phyloP scores from a whole-genome alignment of 2,888 invertebrate species.

The Cryptus viduatorius region DNA sequence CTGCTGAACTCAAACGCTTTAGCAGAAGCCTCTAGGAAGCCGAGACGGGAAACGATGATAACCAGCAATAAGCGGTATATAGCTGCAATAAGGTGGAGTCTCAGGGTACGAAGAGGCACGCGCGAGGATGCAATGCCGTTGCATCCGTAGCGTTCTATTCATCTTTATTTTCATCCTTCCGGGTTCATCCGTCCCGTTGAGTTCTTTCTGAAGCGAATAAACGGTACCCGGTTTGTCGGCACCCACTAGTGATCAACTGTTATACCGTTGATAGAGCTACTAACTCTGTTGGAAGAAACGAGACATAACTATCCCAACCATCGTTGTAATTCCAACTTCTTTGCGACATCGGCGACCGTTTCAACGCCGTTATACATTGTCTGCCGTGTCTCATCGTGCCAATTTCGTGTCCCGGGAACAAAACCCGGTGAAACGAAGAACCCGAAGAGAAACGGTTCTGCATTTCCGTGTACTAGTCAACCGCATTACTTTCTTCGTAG shows the following conservation, averaged over 20 bases:
- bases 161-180: conserved; percentile 9
- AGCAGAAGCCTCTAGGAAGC: background rate
- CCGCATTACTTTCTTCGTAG: background rate
- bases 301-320: background rate
- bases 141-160: background rate
- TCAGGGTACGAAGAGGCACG: conserved; percentile 1
- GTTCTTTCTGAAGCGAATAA: background rate
- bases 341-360: background rate
- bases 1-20: background rate
- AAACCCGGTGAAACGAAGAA: background rate
- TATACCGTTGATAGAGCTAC: background rate
- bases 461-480: background rate
- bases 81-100: background rate
- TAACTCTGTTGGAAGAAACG: background rate
- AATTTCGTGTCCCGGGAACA: background rate
- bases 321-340: background rate
- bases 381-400: background rate
- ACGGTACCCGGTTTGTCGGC: background rate
- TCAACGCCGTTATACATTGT: conserved; percentile 17
- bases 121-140: conserved; percentile 13
- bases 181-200: conserved; percentile 5
- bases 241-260: background rate
- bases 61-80: conserved; percentile 22
- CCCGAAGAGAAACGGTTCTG: background rate
- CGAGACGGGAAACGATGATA: conserved; percentile 43